Evolutionary conservation across 2,113 vertebrate species (phyloP).

Genomic region (Rhabdomys dilectus): DNA sequence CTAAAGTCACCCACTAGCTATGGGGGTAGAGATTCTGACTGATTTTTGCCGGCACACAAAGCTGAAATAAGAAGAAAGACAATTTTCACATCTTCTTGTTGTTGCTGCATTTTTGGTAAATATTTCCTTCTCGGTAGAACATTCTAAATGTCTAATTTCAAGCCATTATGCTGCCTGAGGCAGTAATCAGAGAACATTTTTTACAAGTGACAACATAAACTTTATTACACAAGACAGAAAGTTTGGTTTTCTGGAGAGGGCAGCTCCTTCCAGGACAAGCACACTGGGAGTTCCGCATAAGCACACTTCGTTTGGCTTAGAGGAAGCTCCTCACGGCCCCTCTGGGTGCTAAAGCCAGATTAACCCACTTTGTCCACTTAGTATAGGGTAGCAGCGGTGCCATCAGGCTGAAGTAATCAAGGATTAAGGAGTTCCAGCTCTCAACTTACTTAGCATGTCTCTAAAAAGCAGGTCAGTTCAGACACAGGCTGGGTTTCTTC

Average conservation of each 20-base stretch:
- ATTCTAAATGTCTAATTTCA: conserved; percentile 20
- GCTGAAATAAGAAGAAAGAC: background rate
- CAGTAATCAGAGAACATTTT: background rate
- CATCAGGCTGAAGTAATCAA: conserved; percentile 49
- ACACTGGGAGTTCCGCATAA: too few relatives aligned
- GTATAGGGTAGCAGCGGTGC: conserved; percentile 74
- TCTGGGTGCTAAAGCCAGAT: conserved; percentile 86
- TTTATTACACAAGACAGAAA: background rate
- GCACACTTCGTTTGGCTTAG: background rate
- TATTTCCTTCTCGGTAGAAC: background rate
- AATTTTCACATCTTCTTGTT: background rate
- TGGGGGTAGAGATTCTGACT: background rate
- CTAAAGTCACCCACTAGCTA: background rate
- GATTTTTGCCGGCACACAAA: background rate
- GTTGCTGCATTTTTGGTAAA: background rate
- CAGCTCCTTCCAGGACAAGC: background rate
- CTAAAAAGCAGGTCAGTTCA: conserved; percentile 4
- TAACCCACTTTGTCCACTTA: conserved; percentile 87
- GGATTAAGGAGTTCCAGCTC: background rate
- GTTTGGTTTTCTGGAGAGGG: background rate
- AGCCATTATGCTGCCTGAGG: background rate
- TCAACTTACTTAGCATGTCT: background rate
- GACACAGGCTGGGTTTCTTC: background rate
- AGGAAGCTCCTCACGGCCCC: background rate
- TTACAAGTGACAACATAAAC: background rate